Evolutionary conservation across 2,888 invertebrate species (phyloP), one percentile per base, ranked within the genome.

Genomic region (Meganola albula): DNA sequence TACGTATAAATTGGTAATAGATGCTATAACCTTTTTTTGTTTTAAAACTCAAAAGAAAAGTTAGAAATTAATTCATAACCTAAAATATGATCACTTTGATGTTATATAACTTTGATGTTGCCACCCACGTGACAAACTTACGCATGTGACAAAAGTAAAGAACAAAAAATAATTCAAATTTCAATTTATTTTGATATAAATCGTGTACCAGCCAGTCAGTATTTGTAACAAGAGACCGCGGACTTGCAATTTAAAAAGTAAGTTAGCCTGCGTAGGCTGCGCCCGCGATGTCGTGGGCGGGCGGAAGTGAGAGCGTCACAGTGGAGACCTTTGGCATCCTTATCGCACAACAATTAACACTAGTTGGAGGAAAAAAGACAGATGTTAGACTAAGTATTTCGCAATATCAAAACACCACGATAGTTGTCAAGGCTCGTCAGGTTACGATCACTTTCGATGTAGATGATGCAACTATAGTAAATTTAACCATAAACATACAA

Each of bases 281-380:
- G 67, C 64, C 58, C 53, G 64, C 43, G 51, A 21, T 24, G 25
- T 57, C 73, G 83, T 85, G 70, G 85, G 85, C 82, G 84, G 83
- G 74, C 85, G 84, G 85, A 85, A 85, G 84, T 83, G 80, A 84
- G 82, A 84, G 84, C 77, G 65, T 59, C 68, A 64, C 60, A 58
- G 63, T 61, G 65, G 63, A 58, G 58, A 58, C 63, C 44, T 59
- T 57, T 49, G 57, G 58, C 62, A 48, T 82, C 83, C 69, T 74
- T 73, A 65, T 84, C 82, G 78, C 74, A 64, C 83, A 36, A 42
- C 41, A 47, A 50, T 51, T 56, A 65, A 58, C 48, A 40, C 32
- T 34, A 50, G 48, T 61, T 51, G 50, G 74, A 44, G 46, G 27
- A 66, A 74, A 56, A 44, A 69, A 53, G 70, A 79, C 50, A 46